Conservation (phyloP, 2,113 vertebrate genomes). For the Zosterops japonicus region DNA sequence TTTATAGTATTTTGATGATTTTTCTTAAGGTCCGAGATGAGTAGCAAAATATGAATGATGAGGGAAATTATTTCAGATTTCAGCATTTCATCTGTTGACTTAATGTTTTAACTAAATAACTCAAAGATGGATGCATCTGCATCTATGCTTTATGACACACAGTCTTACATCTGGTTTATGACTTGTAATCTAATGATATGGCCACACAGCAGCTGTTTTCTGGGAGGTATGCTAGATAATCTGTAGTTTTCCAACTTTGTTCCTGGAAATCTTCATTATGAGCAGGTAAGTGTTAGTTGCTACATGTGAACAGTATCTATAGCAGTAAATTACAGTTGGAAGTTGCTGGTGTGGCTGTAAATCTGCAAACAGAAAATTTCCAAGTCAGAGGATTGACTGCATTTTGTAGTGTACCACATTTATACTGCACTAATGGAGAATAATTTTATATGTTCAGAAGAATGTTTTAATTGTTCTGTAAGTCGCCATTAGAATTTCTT, state of each 20-base stretch:
- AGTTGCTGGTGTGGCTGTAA: constrained; percentile 1
- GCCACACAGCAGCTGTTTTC: background rate
- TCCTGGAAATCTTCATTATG: constrained; percentile 7
- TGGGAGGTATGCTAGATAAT: background rate
- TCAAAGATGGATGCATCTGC: background rate
- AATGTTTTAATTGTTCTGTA: background rate
- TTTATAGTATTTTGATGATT: background rate
- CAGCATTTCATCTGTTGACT: background rate
- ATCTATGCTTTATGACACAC: background rate
- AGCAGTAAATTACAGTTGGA: constrained; percentile 1
- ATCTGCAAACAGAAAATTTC: background rate
- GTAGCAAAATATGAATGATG: background rate
- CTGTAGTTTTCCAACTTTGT: background rate
- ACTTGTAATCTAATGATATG: background rate
- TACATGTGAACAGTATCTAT: background rate
- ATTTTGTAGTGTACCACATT: background rate
- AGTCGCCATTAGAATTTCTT: background rate
- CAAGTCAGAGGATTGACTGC: background rate
- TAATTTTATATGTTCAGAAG: background rate
- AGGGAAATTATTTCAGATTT: background rate
- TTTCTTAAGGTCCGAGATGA: background rate
- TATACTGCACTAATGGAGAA: background rate
- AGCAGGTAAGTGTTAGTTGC: background rate
- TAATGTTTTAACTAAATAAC: background rate
- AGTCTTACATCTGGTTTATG: background rate